Conservation (phyloP, 2,888 invertebrate genomes). For the Ischnus inquisitorius region DNA sequence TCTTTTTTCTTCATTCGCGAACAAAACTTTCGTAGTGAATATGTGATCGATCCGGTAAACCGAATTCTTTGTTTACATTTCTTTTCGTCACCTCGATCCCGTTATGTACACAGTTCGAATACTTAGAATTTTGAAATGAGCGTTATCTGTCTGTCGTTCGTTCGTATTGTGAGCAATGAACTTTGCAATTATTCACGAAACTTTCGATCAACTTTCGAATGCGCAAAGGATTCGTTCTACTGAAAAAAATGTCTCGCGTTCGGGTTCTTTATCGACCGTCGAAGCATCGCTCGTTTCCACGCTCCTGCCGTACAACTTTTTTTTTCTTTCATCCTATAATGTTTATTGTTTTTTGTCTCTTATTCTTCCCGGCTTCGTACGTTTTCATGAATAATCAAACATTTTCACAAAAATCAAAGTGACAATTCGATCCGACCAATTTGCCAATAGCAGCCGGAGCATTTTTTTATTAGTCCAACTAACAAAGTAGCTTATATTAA, state of each 20-base stretch:
- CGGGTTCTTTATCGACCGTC: background rate
- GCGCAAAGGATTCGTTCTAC: background rate
- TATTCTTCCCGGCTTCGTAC: background rate
- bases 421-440: no score
- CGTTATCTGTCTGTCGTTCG: background rate
- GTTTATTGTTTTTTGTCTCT: background rate
- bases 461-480: no score
- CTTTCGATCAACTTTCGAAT: background rate
- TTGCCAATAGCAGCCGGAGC: no score
- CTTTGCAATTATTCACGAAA: background rate
- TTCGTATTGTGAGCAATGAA: background rate
- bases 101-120: no score
- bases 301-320: slow-evolving; percentile 18
- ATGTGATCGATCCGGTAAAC: background rate
- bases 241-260: background rate
- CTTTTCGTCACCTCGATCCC: background rate
- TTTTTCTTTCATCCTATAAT: background rate
- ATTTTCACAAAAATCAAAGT: no score
- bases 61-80: slow-evolving; percentile 19
- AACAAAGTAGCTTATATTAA: no score
- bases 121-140: background rate
- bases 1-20: background rate
- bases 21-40: background rate
- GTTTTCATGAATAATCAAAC: no score
- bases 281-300: slow-evolving; percentile 14